These are phyloP conservation scores for Antechinus flavipes DNA, from an alignment of 2,113 vertebrate species.

Conservation along the genomic window DNA sequence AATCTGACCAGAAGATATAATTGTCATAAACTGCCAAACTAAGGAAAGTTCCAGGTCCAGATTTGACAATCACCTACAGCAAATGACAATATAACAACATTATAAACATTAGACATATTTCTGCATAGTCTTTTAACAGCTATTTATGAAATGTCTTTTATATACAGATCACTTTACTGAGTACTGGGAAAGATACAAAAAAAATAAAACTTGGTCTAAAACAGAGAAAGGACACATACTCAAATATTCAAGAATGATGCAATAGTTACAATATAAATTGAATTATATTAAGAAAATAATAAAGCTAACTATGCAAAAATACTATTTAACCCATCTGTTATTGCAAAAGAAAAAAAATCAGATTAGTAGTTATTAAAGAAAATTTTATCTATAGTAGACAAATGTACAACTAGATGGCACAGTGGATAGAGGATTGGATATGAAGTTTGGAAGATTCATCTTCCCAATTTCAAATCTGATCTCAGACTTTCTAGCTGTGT, in stretches of 20 bases:
- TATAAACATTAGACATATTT: background rate
- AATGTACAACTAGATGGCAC: too few species aligned
- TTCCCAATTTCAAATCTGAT: too few species aligned
- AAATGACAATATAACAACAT: slow-evolving; percentile 49
- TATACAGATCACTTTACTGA: background rate
- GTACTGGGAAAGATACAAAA: background rate
- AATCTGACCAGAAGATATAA: slow-evolving; percentile 99
- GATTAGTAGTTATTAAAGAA: background rate
- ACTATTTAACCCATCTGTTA: background rate
- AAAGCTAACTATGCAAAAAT: background rate
- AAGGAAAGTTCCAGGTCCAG: slow-evolving; percentile 95
- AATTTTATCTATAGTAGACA: background rate
- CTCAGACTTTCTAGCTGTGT: too few species aligned
- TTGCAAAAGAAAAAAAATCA: background rate
- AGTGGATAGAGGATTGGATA: too few species aligned
- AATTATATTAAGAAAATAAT: background rate
- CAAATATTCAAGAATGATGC: background rate
- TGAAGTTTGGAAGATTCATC: too few species aligned
- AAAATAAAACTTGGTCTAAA: background rate
- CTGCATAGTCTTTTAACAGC: background rate
- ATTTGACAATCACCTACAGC: slow-evolving; percentile 94
- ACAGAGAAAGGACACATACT: background rate
- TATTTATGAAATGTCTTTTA: background rate
- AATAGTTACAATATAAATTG: background rate
- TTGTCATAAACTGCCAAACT: slow-evolving; percentile 95